A percentile compares a stretch with the other conserved stretches of the same genome.
Conservation (phyloP, 1,140 invertebrate species). For the Drosophila micromelanica region DNA sequence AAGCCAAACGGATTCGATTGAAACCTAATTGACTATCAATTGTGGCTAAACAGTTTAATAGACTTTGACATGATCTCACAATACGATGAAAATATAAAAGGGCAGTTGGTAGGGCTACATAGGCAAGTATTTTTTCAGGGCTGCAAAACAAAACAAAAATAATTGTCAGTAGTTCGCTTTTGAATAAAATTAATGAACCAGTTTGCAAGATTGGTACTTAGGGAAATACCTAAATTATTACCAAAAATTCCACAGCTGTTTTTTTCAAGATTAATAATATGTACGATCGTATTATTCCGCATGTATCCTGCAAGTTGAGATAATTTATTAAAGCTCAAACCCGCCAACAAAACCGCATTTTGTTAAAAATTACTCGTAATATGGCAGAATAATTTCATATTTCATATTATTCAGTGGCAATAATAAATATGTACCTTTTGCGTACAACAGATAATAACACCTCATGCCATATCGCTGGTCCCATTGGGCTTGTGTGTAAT, state of each 20-base stretch:
- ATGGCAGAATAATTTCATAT: slow-evolving; percentile 52
- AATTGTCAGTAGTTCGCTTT: too few relatives aligned
- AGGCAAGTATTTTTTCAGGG: too few relatives aligned
- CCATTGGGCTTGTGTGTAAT: slow-evolving; percentile 54
- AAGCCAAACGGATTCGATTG: slow-evolving; percentile 41
- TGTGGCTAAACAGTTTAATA: slow-evolving; percentile 33
- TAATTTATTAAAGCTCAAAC: slow-evolving; percentile 20
- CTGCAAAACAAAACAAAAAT: too few relatives aligned
- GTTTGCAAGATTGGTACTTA: too few relatives aligned
- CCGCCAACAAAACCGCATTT: not conserved
- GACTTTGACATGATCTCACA: slow-evolving; percentile 28
- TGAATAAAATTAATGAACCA: too few relatives aligned
- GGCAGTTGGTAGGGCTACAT: not conserved
- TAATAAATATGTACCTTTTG: slow-evolving; percentile 48
- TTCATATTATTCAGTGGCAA: slow-evolving; percentile 34
- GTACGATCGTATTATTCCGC: not conserved
- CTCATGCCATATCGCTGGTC: slow-evolving; percentile 52
- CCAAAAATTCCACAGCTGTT: too few relatives aligned
- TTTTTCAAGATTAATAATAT: too few relatives aligned
- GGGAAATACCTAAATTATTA: too few relatives aligned
- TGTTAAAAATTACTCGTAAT: slow-evolving; percentile 28
- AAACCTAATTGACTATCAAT: slow-evolving; percentile 70
- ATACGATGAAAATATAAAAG: slow-evolving; percentile 13
- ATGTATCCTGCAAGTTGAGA: not conserved
- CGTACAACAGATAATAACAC: slow-evolving; percentile 56